These are phyloP conservation scores for Cacoxenus indagator DNA, from an alignment of 2,888 invertebrate genomes.

Conservation along the genomic window DNA sequence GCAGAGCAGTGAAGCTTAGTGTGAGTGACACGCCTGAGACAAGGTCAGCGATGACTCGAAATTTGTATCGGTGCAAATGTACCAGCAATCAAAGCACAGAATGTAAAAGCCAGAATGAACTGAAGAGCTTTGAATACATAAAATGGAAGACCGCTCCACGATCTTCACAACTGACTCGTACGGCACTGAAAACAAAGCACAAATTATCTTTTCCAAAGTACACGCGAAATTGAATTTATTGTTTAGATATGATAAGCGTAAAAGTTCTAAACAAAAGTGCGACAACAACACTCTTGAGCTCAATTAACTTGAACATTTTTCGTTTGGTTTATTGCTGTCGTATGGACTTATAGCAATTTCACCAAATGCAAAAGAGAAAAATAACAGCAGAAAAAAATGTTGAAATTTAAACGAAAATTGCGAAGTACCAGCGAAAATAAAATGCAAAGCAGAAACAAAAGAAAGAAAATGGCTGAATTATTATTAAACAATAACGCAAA, in stretches of 20 bases:
- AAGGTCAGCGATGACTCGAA: too few relatives aligned
- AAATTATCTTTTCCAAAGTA: too few relatives aligned
- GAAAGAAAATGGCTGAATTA: conserved; percentile 42
- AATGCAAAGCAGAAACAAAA: conserved; percentile 12
- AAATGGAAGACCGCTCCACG: too few relatives aligned
- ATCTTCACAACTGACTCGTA: too few relatives aligned
- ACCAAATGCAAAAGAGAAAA: background rate
- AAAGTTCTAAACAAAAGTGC: background rate
- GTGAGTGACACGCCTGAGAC: too few relatives aligned
- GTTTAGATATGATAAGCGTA: background rate
- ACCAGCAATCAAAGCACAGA: too few relatives aligned
- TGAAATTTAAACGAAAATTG: background rate
- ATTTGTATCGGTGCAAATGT: too few relatives aligned
- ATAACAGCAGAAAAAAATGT: background rate
- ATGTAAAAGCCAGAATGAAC: too few relatives aligned
- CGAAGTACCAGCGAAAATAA: background rate
- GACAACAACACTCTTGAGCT: conserved; percentile 21
- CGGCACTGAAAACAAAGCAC: too few relatives aligned
- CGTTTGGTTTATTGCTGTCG: background rate
- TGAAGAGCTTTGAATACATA: too few relatives aligned
- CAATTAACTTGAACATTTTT: background rate
- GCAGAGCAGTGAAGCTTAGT: conserved; percentile 2
- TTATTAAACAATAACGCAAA: conserved; percentile 42
- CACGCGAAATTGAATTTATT: background rate
- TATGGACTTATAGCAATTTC: background rate